Base-by-base conservation (phyloP, 30 jellyfish, hydroid and myxozoan species). In the Aurelia aurita complex sp. Pacific region DNA sequence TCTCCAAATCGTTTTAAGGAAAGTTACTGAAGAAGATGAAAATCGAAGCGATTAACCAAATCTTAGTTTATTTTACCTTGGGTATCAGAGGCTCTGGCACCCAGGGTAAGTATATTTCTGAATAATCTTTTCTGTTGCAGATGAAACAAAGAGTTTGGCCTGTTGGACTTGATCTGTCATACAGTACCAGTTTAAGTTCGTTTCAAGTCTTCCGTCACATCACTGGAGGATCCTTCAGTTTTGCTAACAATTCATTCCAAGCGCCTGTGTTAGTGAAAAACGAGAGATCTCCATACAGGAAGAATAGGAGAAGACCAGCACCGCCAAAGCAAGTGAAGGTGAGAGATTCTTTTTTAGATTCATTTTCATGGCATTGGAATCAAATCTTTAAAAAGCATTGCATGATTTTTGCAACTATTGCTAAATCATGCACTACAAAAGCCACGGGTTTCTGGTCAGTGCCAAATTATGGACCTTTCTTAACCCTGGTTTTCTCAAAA, bases 141-240 rank as follows among this genome's bases (percentile, higher is more conserved):
- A 42, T 79, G 61, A 38, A 68, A 16, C 98, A 94, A 79, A 80
- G 76, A 50, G 64, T 94, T 2, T 94, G 98, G 98, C 96, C 98
- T 1, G 89, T 94, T 73, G 97, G 91, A 18, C 80, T 94, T 34
- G 77, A 79, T 61, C 69, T 94, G 15, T 74, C 86, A 3, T 94
- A 94, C 83, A 66, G 95, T 14, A 43, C 69, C 23, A 43, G 94
- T 18, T 64, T 66, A 52, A 73, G 93, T 32, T 67, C 93, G 73
- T 35, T 77, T 32, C 74, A 85, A 68, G 54, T 88, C 55, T 42
- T 94, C 69, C 38, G 59, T 11, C 83, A 67, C 52, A 65, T 88
- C 32, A 75, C 97, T 16, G 78, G 83, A 52, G 97, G 98, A 6
- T 40, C 52, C 10, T 74, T 82, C 23, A 64, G 71, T 36, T 77